These are phyloP conservation scores for Drosophila insularis DNA, from an alignment of 1,140 invertebrate species.

Conservation along the genomic window DNA sequence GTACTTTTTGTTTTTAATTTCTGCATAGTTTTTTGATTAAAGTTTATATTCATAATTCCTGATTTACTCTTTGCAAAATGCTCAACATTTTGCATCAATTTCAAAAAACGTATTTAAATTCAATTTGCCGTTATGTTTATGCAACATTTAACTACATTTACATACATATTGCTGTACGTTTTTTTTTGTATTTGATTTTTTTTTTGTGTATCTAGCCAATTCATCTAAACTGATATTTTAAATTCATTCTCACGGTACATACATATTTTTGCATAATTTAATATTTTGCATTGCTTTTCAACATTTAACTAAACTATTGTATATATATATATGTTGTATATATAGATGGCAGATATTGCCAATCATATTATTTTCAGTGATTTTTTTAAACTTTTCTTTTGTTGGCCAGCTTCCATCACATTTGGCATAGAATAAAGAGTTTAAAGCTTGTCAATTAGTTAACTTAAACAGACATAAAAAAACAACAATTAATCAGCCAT, in stretches of 20 bases:
- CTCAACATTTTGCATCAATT: conserved; percentile 33
- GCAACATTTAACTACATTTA: conserved; percentile 59
- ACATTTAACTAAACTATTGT: conserved; percentile 32
- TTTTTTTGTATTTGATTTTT: not conserved
- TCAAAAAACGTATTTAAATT: conserved; percentile 45
- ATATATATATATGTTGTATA: conserved; percentile 29
- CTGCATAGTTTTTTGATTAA: conserved; percentile 45
- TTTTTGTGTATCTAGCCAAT: not conserved
- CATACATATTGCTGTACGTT: not conserved
- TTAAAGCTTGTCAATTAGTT: conserved; percentile 1
- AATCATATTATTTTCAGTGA: conserved; percentile 9
- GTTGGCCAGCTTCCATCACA: conserved; percentile 20
- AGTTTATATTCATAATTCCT: conserved; percentile 52
- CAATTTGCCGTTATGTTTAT: conserved; percentile 10
- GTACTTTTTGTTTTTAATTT: conserved; percentile 9
- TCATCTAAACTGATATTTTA: conserved; percentile 31
- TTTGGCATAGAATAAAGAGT: conserved; percentile 9
- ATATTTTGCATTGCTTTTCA: conserved; percentile 31
- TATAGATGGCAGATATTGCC: conserved; percentile 16
- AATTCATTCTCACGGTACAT: conserved; percentile 7
- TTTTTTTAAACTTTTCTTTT: not conserved
- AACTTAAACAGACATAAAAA: not conserved
- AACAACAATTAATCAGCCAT: conserved; percentile 34
- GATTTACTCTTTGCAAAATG: conserved; percentile 26
- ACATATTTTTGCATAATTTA: conserved; percentile 45